phyloP scores from a whole-genome alignment of 2,113 vertebrate species.

The Porphyrio hochstetteri region DNA sequence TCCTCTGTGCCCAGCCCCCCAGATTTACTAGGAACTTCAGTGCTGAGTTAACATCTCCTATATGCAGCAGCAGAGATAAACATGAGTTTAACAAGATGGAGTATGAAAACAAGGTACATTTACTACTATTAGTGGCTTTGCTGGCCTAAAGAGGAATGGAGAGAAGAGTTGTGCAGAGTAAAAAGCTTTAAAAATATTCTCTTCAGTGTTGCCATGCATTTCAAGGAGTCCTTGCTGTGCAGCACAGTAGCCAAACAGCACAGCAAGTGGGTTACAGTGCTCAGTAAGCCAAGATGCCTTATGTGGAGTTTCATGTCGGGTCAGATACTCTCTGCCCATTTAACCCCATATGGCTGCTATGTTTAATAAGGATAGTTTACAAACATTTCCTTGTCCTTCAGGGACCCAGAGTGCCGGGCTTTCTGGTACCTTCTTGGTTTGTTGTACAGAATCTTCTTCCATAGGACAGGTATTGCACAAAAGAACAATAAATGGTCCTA shows the following conservation, averaged over 20 bases:
- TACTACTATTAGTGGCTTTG: not conserved
- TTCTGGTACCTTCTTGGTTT: not conserved
- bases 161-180: not conserved
- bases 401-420: not conserved
- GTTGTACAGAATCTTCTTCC: not conserved
- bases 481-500: not conserved
- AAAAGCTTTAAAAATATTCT: not conserved
- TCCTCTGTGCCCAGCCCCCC: not conserved
- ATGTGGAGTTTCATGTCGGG: accelerated
- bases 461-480: not conserved
- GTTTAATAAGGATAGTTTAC: not conserved
- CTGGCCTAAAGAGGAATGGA: not conserved
- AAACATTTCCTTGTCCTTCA: not conserved
- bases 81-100: not conserved
- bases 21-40: not conserved
- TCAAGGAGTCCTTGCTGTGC: not conserved
- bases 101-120: not conserved
- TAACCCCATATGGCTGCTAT: not conserved
- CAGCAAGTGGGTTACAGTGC: not conserved
- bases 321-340: not conserved
- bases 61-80: not conserved
- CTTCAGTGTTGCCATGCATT: not conserved
- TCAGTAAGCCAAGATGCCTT: not conserved
- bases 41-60: not conserved
- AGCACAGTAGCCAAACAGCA: not conserved